These are phyloP conservation scores for Syritta pipiens DNA, from an alignment of 2,888 invertebrate species.

Conservation along the genomic window DNA sequence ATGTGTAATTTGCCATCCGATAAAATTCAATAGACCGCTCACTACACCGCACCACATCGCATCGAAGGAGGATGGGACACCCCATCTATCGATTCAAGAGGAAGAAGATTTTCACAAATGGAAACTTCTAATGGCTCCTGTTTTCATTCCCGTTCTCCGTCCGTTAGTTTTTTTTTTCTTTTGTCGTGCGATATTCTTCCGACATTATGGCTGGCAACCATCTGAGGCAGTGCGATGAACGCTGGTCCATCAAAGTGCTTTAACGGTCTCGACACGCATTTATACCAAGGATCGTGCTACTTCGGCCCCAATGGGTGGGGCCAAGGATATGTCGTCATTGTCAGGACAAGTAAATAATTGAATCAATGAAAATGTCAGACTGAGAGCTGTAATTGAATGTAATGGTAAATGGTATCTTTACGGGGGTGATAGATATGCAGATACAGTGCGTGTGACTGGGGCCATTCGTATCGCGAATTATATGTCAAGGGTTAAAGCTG, in stretches of 20 bases:
- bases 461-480: too few relatives aligned
- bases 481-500: too few relatives aligned
- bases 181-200: slow-evolving; percentile 1
- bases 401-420: slow-evolving; percentile 36
- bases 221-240: neutral
- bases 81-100: too few relatives aligned
- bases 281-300: slow-evolving; percentile 30
- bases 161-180: slow-evolving; percentile 3
- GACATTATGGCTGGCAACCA: neutral
- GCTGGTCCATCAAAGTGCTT: slow-evolving; percentile 28
- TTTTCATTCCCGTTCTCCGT: neutral
- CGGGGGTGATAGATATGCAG: neutral
- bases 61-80: too few relatives aligned
- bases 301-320: neutral
- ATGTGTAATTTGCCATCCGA: slow-evolving; percentile 23
- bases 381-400: slow-evolving; percentile 40
- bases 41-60: neutral
- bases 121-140: neutral
- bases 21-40: slow-evolving; percentile 25
- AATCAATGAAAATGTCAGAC: slow-evolving; percentile 46
- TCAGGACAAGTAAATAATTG: slow-evolving; percentile 46
- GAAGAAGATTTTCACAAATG: slow-evolving; percentile 32
- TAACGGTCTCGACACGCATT: slow-evolving; percentile 43
- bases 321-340: neutral
- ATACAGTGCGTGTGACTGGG: too few relatives aligned